A percentile compares a stretch with the other conserved stretches of the same genome.
Evolutionary conservation across 2,888 invertebrate species (phyloP).

Genomic region (Pheosia gnoma): DNA sequence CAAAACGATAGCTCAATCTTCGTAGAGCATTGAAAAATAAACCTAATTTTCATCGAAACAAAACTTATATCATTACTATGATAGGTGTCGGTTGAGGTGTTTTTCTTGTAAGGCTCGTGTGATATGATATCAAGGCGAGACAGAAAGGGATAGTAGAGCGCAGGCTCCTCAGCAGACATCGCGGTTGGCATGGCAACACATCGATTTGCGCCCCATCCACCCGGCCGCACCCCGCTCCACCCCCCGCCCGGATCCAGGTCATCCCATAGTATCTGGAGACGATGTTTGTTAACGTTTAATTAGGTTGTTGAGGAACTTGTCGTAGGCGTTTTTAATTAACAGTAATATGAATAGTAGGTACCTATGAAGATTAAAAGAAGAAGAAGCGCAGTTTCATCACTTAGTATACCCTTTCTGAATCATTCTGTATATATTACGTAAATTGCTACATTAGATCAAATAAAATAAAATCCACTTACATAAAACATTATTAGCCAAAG

Average conservation of each 20-base stretch:
- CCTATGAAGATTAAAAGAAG: no score
- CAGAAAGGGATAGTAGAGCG: slow-evolving; percentile 82
- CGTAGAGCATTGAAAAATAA: slow-evolving; percentile 19
- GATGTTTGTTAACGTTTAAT: slow-evolving; percentile 47
- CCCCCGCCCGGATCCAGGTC: slow-evolving; percentile 79
- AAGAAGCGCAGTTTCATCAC: no score
- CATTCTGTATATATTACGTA: no score
- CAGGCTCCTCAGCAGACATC: slow-evolving; percentile 84
- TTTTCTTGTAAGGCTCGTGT: slow-evolving; percentile 52
- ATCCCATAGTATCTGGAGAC: slow-evolving; percentile 62
- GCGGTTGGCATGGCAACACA: slow-evolving; percentile 80
- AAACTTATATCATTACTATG: slow-evolving; percentile 13
- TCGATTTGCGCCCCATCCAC: slow-evolving; percentile 72
- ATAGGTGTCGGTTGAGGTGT: slow-evolving; percentile 31
- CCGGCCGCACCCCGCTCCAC: slow-evolving; percentile 50
- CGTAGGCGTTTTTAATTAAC: background rate
- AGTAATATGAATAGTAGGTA: background rate
- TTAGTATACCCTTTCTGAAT: no score
- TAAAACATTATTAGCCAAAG: slow-evolving; percentile 32
- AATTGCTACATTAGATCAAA: background rate
- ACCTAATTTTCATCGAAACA: background rate
- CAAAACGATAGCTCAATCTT: slow-evolving; percentile 36
- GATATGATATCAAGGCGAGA: slow-evolving; percentile 84
- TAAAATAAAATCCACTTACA: slow-evolving; percentile 18
- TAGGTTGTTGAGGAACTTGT: slow-evolving; percentile 13